Evolutionary conservation across 1,140 invertebrate genomes (phyloP).

Genomic region (Meloidogyne floridensis): DNA sequence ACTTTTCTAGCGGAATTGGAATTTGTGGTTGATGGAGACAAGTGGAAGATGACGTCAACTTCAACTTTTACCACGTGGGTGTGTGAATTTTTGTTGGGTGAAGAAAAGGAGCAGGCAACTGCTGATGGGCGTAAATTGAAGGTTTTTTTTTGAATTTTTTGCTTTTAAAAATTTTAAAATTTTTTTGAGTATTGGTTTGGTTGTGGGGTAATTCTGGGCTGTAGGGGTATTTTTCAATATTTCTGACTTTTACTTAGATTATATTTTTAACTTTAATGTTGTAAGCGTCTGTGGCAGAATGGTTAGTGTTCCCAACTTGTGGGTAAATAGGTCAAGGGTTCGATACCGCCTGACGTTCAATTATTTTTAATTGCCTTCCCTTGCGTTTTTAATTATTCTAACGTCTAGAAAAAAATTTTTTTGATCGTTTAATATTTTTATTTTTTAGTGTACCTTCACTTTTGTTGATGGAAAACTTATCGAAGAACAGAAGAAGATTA

Average conservation of each 20-base stretch:
- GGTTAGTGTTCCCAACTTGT: no score
- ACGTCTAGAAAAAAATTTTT: no score
- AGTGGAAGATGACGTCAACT: constrained; percentile 40
- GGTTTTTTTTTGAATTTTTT: neutral
- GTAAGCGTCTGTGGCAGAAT: no score
- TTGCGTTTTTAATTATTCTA: neutral
- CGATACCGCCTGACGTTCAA: no score
- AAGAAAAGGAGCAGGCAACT: constrained; percentile 35
- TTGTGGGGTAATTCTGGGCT: neutral
- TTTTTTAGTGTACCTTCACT: constrained; percentile 49
- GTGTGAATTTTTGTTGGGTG: constrained; percentile 35
- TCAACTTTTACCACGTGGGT: constrained; percentile 39
- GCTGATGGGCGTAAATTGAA: constrained; percentile 37
- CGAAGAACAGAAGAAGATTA: constrained; percentile 46
- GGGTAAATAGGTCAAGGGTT: no score
- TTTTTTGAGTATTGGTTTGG: no score
- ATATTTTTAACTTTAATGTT: no score
- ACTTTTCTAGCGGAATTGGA: constrained; percentile 24
- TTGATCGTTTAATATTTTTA: neutral
- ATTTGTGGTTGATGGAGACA: constrained; percentile 29
- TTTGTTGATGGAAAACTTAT: constrained; percentile 45
- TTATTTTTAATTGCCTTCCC: no score
- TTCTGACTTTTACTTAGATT: no score
- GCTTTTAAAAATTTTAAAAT: no score
- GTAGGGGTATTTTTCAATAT: no score